These are phyloP conservation scores for Chlorodrepanis virens DNA, from an alignment of 2,113 vertebrate genomes.

Conservation along the genomic window DNA sequence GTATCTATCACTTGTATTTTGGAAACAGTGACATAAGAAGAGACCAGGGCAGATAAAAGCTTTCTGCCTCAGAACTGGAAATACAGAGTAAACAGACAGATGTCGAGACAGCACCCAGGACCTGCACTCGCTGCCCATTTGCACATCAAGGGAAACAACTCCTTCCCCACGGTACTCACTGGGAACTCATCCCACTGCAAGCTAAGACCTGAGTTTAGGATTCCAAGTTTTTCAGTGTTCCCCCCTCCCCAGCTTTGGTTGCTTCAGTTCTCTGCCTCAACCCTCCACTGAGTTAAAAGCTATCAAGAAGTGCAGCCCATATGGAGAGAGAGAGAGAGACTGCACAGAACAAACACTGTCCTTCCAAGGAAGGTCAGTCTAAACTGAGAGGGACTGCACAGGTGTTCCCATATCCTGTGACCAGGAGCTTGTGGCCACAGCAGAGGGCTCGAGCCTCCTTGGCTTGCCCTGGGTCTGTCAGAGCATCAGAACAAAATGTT, in stretches of 20 bases:
- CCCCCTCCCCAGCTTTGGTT: slow-evolving; percentile 41
- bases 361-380: slow-evolving; percentile 4
- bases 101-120: neutral
- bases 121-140: neutral
- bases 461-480: neutral
- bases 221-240: neutral
- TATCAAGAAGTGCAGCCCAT: neutral
- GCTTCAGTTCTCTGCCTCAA: neutral
- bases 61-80: neutral
- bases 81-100: neutral
- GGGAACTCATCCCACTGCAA: slow-evolving; percentile 20
- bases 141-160: slow-evolving; percentile 21
- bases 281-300: neutral
- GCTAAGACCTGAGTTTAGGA: slow-evolving; percentile 44
- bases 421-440: neutral
- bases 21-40: neutral
- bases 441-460: neutral
- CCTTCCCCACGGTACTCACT: neutral
- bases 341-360: neutral
- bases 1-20: slow-evolving; percentile 1
- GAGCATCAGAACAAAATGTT: neutral
- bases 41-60: slow-evolving; percentile 20
- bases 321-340: neutral
- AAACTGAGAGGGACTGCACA: neutral
- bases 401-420: neutral